phyloP scores from a whole-genome alignment of 2,113 vertebrate species.

The Oncorhynchus kisutch region DNA sequence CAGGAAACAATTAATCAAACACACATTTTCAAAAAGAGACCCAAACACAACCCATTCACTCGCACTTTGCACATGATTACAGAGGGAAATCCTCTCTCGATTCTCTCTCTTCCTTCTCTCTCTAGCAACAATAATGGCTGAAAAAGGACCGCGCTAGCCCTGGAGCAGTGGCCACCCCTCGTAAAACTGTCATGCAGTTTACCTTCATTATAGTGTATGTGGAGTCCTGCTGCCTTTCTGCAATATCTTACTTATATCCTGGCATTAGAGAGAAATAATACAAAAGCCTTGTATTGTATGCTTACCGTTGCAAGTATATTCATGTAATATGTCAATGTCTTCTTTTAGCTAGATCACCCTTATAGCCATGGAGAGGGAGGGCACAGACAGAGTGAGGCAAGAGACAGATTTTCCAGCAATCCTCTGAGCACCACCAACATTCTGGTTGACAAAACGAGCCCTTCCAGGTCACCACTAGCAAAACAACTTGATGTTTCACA shows the following conservation, averaged over 20 bases:
- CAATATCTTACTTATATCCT: neutral
- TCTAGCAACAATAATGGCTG: conserved; percentile 53
- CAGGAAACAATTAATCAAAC: conserved; percentile 50
- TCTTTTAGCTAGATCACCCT: conserved; percentile 31
- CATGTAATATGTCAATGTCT: neutral
- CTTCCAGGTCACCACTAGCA: conserved; percentile 1
- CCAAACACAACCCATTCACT: neutral
- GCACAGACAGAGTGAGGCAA: conserved; percentile 20
- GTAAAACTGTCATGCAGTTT: conserved; percentile 14
- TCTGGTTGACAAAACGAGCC: conserved; percentile 24
- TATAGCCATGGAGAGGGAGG: conserved; percentile 28
- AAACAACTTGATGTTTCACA: conserved; percentile 16
- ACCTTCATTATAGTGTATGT: conserved; percentile 1
- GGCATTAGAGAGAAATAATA: neutral
- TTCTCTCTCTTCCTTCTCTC: conserved; percentile 23
- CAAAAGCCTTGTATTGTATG: neutral
- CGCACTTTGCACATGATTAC: neutral
- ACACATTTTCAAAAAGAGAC: too few species aligned
- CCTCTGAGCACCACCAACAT: conserved; percentile 42
- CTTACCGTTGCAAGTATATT: neutral
- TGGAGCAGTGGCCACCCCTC: conserved; percentile 41
- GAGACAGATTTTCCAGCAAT: conserved; percentile 39
- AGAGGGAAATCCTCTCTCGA: neutral
- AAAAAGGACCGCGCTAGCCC: conserved; percentile 59
- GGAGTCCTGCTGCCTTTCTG: too few species aligned